Evolutionary conservation across 2,797 vertebrate genomes (phyloP).

Genomic region (Enteromius thamalakanensis): DNA sequence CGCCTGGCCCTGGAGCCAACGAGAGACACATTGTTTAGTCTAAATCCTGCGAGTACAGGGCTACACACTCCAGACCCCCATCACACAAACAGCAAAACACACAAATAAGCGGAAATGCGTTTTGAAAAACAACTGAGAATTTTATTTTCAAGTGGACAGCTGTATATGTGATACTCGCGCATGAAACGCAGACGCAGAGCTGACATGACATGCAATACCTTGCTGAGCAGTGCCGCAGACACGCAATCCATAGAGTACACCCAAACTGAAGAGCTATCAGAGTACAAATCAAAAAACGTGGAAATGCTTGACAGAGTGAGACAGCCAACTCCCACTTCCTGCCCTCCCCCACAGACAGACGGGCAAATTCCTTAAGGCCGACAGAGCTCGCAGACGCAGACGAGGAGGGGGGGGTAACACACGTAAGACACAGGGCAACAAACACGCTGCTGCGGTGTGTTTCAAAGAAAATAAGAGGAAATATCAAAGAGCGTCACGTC

Average conservation of each 20-base stretch:
- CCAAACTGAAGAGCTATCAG: slow-evolving; percentile 40
- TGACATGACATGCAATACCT: slow-evolving; percentile 23
- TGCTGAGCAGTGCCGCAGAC: neutral
- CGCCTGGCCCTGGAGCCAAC: slow-evolving; percentile 55
- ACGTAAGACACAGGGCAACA: slow-evolving; percentile 20
- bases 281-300: slow-evolving; percentile 55
- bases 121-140: neutral
- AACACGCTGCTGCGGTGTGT: slow-evolving; percentile 8
- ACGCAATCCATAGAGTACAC: neutral
- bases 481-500: neutral
- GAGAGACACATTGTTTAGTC: slow-evolving; percentile 67
- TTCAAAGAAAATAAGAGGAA: slow-evolving; percentile 20
- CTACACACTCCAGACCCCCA: slow-evolving; percentile 52
- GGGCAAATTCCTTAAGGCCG: slow-evolving; percentile 54
- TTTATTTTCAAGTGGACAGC: slow-evolving; percentile 7
- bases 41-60: slow-evolving; percentile 61
- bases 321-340: slow-evolving; percentile 57
- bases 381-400: slow-evolving; percentile 5
- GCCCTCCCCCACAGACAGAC: slow-evolving; percentile 54
- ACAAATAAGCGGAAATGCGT: slow-evolving; percentile 27
- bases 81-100: slow-evolving; percentile 25
- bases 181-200: slow-evolving; percentile 7
- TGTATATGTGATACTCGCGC: neutral
- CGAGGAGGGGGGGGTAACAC: neutral
- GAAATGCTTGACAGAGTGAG: slow-evolving; percentile 50